These are phyloP conservation scores for Muscicapa striata DNA, from an alignment of 2,797 vertebrate species.

Conservation along the genomic window DNA sequence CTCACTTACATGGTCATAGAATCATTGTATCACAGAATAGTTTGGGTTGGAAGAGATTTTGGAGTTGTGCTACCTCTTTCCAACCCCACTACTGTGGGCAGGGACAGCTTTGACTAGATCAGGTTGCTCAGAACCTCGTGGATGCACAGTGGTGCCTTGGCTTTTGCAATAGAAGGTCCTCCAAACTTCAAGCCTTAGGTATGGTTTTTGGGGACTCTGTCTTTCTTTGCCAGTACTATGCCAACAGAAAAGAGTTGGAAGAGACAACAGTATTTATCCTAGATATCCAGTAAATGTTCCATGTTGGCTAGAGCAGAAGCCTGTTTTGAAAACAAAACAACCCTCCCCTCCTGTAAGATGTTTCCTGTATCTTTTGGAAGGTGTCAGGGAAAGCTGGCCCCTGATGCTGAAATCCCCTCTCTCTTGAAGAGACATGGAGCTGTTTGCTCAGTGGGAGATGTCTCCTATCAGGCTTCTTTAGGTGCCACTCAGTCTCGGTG, in stretches of 20 bases:
- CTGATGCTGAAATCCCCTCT: conserved; percentile 9
- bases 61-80: not conserved
- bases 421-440: not conserved
- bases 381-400: not conserved
- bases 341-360: not conserved
- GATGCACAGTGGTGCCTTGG: not conserved
- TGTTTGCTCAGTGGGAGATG: conserved; percentile 19
- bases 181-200: not conserved
- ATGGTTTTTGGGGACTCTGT: not conserved
- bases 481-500: conserved; percentile 34
- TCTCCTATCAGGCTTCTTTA: not conserved
- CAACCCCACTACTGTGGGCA: not conserved
- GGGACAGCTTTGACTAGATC: not conserved
- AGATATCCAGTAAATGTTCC: not conserved
- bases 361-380: conserved; percentile 27
- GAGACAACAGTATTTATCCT: not conserved
- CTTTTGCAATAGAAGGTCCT: not conserved
- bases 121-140: not conserved
- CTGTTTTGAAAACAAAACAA: not conserved
- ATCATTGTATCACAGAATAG: not conserved
- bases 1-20: not conserved
- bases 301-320: not conserved
- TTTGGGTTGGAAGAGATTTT: not conserved
- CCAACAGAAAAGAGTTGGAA: not conserved
- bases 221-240: not conserved